A percentile compares a stretch with the other conserved stretches of the same genome.
phyloP scores from a whole-genome alignment of 2,113 vertebrate genomes.

The Conger conger region DNA sequence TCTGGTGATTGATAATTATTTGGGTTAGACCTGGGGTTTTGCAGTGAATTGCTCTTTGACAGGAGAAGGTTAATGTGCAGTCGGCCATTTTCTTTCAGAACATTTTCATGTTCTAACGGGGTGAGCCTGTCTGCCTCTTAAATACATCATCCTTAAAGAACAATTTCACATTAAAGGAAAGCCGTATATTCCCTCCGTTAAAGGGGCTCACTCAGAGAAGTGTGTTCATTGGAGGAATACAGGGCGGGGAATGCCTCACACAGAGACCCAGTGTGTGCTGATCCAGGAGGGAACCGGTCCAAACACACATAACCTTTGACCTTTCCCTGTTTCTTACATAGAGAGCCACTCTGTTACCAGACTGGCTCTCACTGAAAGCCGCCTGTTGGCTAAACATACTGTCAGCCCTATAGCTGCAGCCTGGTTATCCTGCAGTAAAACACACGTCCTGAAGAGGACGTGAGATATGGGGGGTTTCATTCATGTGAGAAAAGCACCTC shows the following conservation, averaged over 20 bases:
- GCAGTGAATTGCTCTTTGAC: background rate
- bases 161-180: slow-evolving; percentile 8
- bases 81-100: background rate
- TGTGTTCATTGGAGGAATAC: background rate
- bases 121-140: too few species aligned
- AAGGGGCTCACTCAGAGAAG: slow-evolving; percentile 4
- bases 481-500: background rate
- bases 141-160: background rate
- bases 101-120: background rate
- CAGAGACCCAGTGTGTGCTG: slow-evolving; percentile 18
- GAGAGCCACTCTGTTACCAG: background rate
- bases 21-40: background rate
- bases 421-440: too few species aligned
- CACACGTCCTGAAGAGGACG: background rate
- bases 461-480: background rate
- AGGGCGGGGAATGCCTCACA: background rate
- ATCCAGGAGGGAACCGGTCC: background rate
- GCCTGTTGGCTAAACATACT: background rate
- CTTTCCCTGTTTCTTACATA: background rate
- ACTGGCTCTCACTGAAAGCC: background rate
- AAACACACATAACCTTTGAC: background rate
- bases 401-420: too few species aligned
- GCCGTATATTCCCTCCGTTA: slow-evolving; percentile 9
- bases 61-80: background rate
- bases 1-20: background rate